These are phyloP conservation scores for Ptychodera flava DNA, from an alignment of 35 echinoderm and acorn worm genomes.

Conservation along the genomic window DNA sequence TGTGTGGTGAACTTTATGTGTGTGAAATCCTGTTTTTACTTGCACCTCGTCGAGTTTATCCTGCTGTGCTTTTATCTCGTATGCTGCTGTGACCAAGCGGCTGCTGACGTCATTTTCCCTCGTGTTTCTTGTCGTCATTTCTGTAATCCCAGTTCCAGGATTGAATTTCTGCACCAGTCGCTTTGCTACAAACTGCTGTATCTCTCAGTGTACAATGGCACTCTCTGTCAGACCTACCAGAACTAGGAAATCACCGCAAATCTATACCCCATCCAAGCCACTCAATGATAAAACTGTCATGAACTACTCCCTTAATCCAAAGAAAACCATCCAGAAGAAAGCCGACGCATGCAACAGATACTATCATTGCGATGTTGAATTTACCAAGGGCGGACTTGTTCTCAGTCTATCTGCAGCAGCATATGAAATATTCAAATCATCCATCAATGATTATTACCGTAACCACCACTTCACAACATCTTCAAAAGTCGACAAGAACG, in stretches of 20 bases:
- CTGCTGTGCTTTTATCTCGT: too few relatives aligned
- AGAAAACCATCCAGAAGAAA: neutral
- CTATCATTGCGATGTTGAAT: neutral
- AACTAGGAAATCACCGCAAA: neutral
- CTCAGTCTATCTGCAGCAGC: neutral
- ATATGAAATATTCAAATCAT: neutral
- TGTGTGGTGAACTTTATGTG: too few relatives aligned
- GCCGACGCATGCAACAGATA: neutral
- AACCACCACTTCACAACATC: neutral
- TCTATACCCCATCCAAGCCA: neutral
- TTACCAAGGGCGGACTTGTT: neutral
- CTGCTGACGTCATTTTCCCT: too few relatives aligned
- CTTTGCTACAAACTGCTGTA: too few relatives aligned
- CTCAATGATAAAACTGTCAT: neutral
- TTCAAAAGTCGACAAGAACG: neutral
- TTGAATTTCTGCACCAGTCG: too few relatives aligned
- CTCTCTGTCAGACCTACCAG: too few relatives aligned
- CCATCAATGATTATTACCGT: neutral
- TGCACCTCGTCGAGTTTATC: too few relatives aligned
- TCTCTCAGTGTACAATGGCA: too few relatives aligned
- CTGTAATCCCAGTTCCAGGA: too few relatives aligned
- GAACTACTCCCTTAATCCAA: neutral
- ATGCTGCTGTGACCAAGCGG: too few relatives aligned
- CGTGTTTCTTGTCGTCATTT: too few relatives aligned
- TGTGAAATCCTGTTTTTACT: too few relatives aligned